Base-by-base conservation (phyloP, 2,888 invertebrate genomes). In the Tenthredo mesomela region DNA sequence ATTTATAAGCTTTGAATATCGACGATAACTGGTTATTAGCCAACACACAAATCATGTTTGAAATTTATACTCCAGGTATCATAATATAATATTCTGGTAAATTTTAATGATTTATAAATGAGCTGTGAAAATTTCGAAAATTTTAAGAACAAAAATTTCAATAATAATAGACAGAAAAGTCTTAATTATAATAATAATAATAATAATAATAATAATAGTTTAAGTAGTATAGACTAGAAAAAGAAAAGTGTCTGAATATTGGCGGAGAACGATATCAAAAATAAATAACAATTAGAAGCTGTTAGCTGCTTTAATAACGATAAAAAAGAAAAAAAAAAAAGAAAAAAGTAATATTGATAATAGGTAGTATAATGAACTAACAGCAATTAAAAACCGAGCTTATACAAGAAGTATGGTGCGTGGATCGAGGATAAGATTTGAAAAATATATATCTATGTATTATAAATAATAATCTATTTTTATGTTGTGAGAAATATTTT, bases 371-470 rank as follows among this genome's bases (percentile, higher is more conserved):
- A 12, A 61, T 25, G 21, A 10, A 25, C 25, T 67, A 29, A 67
- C 33, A 67, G 25, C 67, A 67, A 67, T 33, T 67, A 7, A 33
- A 67, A 33, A 18, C 67, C 7, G 67, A 67, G 67, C 67, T 67
- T 73, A 73, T 43, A 73, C 43, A 73, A 73, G 43, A 73, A 73
- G 43, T 73, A 43, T 73, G 43, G 43, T 73, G 40, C 21, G 73
- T 73, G 40, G 43, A 73, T 73, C 43, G 21, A 43, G 0, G 21
- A 47, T 25, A 43, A 43, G 12, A 73, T 73, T 43, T 21, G 43
- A 73, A 25, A 43, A 43, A 21, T 73, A 43, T 73, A 43, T 25
- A 73, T 73, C 12, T 73, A 2, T 47, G 2, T 29, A 2, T 47
- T 12, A 43, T 40, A 25, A 43, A 21, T 37, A n/a, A 40, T 73